Base-by-base conservation (phyloP, 2,797 vertebrate genomes). In the Anas capensis region DNA sequence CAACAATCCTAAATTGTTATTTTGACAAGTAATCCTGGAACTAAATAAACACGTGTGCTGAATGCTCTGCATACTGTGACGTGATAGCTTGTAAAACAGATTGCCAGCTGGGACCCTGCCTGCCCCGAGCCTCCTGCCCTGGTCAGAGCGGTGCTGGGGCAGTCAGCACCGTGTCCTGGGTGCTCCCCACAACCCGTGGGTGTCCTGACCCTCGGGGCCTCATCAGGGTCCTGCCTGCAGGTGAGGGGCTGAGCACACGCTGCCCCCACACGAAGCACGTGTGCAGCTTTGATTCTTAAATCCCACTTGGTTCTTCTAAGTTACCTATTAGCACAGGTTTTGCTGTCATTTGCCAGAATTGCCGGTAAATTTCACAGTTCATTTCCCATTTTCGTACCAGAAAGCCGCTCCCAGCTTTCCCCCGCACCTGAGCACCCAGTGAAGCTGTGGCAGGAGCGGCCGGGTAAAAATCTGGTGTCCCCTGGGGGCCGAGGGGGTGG, bases 251-350 rank as follows among this genome's bases (percentile, higher is more conserved):
- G 24, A 51, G 24, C 26, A 26, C 5, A 1, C 5, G 1, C 49
- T 26, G 49, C 49, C 49, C 49, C 26, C 49, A 27, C 0, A 3
- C 0, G 1, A 46, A n/a, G 8, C 15, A 1, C 1, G 2, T 1
- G 2, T 23, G 17, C 19, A 49, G 42, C 5, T 75, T 26, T 23
- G 17, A 14, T n/a, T 57, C 56, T 10, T 13, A n/a, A 44, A 76
- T 29, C 44, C 58, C 12, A 1, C 31, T 73, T 21, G 26, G 42
- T 23, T 72, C 73, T 48, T 14, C 48, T 54, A 40, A 90, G 38
- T 73, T 60, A 16, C 16, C 16, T 3, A 65, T 51, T 62, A 60
- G 31, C 71, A 51, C 60, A 24, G 8, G 6, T 14, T 77, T 62
- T 83, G 33, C 19, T 70, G 65, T 29, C 27, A 88, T 76, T 85